Conservation (phyloP, 2,797 vertebrate species). For the Fratercula arctica region DNA sequence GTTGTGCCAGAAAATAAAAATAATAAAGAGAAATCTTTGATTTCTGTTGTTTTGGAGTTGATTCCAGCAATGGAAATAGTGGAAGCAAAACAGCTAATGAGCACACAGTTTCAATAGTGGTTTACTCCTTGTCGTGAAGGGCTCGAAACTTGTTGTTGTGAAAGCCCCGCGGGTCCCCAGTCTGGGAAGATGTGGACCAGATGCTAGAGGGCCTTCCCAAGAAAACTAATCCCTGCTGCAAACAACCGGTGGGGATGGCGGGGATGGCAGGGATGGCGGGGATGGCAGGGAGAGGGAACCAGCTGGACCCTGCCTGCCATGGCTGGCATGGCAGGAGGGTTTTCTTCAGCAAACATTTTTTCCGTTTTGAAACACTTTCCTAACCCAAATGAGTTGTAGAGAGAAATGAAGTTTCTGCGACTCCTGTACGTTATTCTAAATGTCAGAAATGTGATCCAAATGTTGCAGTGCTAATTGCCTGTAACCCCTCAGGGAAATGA, state of each 20-base stretch:
- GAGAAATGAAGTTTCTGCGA: background rate
- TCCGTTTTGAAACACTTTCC: background rate
- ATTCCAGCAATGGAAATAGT: background rate
- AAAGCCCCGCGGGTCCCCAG: background rate
- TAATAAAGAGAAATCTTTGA: background rate
- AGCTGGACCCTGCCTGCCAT: accelerated
- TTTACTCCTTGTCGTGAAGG: constrained; percentile 21
- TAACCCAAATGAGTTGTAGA: background rate
- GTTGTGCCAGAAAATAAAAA: constrained; percentile 33
- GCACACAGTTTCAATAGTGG: background rate
- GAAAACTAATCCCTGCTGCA: constrained; percentile 5
- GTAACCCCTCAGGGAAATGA: constrained; percentile 33
- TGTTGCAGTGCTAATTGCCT: constrained; percentile 27
- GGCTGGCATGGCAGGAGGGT: background rate
- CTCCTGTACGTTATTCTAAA: background rate
- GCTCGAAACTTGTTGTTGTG: background rate
- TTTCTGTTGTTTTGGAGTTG: constrained; percentile 20
- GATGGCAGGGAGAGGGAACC: too few species aligned
- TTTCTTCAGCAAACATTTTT: background rate
- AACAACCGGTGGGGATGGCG: background rate
- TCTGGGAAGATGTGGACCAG: background rate
- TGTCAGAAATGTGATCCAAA: constrained; percentile 42
- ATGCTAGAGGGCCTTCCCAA: background rate
- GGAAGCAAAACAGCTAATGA: constrained; percentile 19
- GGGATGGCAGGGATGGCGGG: background rate